A percentile compares a stretch with the other conserved stretches of the same genome.
These are phyloP conservation scores for Pristionchus pacificus DNA, from an alignment of 1,140 invertebrate genomes.

Conservation along the genomic window DNA sequence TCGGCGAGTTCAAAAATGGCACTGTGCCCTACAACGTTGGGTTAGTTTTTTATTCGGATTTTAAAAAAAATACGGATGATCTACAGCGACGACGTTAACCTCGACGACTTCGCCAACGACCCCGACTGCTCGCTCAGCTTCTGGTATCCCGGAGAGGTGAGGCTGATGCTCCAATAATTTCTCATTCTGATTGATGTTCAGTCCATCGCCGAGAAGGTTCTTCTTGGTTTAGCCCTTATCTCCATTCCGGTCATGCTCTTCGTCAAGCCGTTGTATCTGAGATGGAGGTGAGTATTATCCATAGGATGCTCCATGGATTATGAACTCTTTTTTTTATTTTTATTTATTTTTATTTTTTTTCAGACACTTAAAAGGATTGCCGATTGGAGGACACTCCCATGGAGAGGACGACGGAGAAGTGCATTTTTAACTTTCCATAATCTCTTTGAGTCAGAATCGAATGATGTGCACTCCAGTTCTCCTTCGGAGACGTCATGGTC, in stretches of 20 bases:
- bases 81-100: no score
- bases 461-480: slow-evolving; percentile 62
- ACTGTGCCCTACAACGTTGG: no score
- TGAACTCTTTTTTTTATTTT: slow-evolving; percentile 24
- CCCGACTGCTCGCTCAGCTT: slow-evolving; percentile 44
- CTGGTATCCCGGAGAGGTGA: slow-evolving; percentile 56
- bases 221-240: slow-evolving; percentile 71
- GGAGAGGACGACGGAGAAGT: slow-evolving; percentile 49
- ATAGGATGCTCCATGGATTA: slow-evolving; percentile 7
- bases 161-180: background rate
- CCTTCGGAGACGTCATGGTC: slow-evolving; percentile 79
- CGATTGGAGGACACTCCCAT: slow-evolving; percentile 46
- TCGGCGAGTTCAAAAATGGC: background rate
- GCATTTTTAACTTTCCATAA: slow-evolving; percentile 37
- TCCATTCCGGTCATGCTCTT: slow-evolving; percentile 89
- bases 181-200: slow-evolving; percentile 31
- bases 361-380: slow-evolving; percentile 41
- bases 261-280: slow-evolving; percentile 72
- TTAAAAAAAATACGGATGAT: no score
- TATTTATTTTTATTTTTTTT: background rate
- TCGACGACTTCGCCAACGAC: slow-evolving; percentile 16
- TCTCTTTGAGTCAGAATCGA: background rate
- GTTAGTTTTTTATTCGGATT: no score
- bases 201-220: slow-evolving; percentile 65
- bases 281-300: background rate